A percentile compares a stretch with the other conserved stretches of the same genome.
phyloP scores from a whole-genome alignment of 1,140 invertebrate genomes.

The Capitella teleta region DNA sequence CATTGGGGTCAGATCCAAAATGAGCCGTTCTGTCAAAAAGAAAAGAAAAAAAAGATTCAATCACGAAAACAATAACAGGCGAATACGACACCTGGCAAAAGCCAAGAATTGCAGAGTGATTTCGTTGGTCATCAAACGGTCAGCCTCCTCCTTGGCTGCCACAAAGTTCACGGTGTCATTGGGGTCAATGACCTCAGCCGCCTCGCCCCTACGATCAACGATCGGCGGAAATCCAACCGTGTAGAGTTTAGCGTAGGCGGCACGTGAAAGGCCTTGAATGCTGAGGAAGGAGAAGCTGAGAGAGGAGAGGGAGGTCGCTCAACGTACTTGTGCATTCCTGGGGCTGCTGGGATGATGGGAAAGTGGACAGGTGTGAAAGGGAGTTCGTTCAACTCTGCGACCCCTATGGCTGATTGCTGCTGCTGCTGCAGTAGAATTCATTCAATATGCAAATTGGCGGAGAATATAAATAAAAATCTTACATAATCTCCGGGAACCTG shows the following conservation, averaged over 20 bases:
- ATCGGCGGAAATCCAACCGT: slow-evolving; percentile 34
- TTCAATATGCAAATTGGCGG: too few species aligned
- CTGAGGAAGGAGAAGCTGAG: slow-evolving; percentile 12
- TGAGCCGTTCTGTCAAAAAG: neutral
- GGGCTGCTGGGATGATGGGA: slow-evolving; percentile 23
- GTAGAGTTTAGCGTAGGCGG: slow-evolving; percentile 38
- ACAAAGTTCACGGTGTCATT: slow-evolving; percentile 16
- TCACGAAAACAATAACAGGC: neutral
- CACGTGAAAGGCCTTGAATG: slow-evolving; percentile 29
- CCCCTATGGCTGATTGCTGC: too few species aligned
- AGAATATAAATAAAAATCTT: too few species aligned
- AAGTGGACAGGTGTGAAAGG: slow-evolving; percentile 28
- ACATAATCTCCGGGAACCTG: too few species aligned
- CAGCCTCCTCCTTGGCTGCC: slow-evolving; percentile 25
- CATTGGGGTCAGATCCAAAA: neutral
- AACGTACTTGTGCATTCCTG: slow-evolving; percentile 11
- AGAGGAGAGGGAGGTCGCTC: neutral
- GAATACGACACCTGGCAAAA: slow-evolving; percentile 25
- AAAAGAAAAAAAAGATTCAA: neutral
- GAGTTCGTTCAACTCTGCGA: slow-evolving; percentile 31
- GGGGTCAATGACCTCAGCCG: slow-evolving; percentile 37
- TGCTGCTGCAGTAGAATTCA: too few species aligned
- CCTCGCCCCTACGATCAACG: slow-evolving; percentile 32
- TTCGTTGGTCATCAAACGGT: slow-evolving; percentile 39
- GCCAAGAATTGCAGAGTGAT: slow-evolving; percentile 42